Evolutionary conservation across 1,140 invertebrate genomes (phyloP).

Genomic region (Grapholita molesta): DNA sequence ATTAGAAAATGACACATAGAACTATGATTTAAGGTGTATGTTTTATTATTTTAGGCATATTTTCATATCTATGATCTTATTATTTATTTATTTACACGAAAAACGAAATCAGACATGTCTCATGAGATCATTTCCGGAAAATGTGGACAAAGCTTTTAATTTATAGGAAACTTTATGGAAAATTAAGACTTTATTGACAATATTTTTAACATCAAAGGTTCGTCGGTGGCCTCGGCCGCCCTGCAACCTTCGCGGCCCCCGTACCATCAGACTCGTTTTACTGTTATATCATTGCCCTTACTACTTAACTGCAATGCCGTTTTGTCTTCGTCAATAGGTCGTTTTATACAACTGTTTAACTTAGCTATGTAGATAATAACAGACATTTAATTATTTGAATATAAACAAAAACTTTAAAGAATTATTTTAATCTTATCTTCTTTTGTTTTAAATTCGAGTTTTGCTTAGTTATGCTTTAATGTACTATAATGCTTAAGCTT

Average conservation of each 20-base stretch:
- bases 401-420: background rate
- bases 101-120: background rate
- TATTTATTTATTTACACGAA: background rate
- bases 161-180: conserved; percentile 20
- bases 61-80: no score
- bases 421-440: no score
- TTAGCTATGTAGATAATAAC: background rate
- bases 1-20: no score
- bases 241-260: conserved; percentile 66
- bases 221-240: conserved; percentile 58
- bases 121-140: background rate
- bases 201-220: conserved; percentile 34
- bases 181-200: conserved; percentile 36
- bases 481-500: no score
- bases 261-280: conserved; percentile 34
- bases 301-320: conserved; percentile 10
- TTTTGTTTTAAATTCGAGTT: no score
- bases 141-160: background rate
- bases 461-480: no score
- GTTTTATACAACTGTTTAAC: background rate
- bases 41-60: no score
- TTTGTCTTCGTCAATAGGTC: background rate
- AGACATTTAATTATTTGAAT: background rate
- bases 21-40: no score
- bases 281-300: conserved; percentile 21